Evolutionary conservation across 2,888 invertebrate species (phyloP), one percentile per base, ranked within the genome.

Genomic region (Amphimallon solstitiale): DNA sequence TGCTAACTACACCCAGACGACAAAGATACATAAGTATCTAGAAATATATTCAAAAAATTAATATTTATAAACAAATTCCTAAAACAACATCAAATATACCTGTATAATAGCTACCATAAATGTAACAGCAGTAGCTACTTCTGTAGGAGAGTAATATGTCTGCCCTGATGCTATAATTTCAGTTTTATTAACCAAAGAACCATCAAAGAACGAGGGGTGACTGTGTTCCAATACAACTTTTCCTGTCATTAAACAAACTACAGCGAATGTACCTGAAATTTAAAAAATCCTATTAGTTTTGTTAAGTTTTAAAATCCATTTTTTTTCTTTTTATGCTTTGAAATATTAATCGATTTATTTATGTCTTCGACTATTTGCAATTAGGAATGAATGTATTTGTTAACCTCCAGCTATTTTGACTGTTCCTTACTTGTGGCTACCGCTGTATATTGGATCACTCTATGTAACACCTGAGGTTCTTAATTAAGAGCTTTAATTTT

Each of bases 181-280:
- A n/a, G 72, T 71, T 7, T 43, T 48, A 46, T 71, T 74, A 14
- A 60, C 54, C 43, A 54, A 40, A n/a, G 34, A 12, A 29, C 65
- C 66, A 40, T 70, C 70, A 23, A 79, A 76, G 67, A 73, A 76
- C 1, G 71, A 66, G n/a, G 77, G 77, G 67, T 81, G 75, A 65
- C 79, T 79, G 54, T 81, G 73, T 67, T 76, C 77, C 59, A 85
- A 76, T 10, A 93, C 91, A 7, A 91, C 89, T 84, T 93, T 93
- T 59, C 95, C 95, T 3, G 93, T 89, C 95, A 97, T 96, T 67
- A 97, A 86, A 80, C 94, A 92, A 56, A 93, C 89, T 0, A 97
- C 92, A 7, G 97, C 95, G 83, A 93, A 93, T 0, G 93, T 92
- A 43, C 93, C 88, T 88, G 68, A 68, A 78, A 37, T 56, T 66